Percentiles rank a stretch among this genome's conserved stretches.
Conservation (phyloP, 1,140 invertebrate genomes). For the Brachionus plicatilis region DNA sequence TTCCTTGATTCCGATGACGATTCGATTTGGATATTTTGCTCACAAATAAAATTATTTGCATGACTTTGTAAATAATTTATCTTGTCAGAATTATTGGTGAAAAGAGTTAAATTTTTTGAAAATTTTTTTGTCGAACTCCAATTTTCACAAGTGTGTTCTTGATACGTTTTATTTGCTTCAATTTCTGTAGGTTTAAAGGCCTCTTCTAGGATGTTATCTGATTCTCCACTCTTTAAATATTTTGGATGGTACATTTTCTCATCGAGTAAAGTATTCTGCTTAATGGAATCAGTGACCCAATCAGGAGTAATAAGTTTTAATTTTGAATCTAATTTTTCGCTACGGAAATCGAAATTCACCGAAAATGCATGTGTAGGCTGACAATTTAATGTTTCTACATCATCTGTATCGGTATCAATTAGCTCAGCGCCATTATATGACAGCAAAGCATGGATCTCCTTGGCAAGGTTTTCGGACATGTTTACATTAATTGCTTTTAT, state of each 20-base stretch:
- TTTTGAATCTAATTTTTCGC: neutral
- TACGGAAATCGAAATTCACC: neutral
- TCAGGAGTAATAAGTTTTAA: constrained; percentile 20
- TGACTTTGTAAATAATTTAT: neutral
- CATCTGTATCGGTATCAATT: neutral
- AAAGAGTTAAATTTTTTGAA: constrained; percentile 4
- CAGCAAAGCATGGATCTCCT: neutral
- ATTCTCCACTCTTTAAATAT: neutral
- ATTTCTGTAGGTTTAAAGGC: neutral
- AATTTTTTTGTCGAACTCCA: neutral
- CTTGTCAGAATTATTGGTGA: neutral
- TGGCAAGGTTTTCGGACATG: neutral
- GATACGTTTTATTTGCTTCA: neutral
- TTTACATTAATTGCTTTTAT: constrained; percentile 17
- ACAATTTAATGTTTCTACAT: neutral
- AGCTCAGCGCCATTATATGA: neutral
- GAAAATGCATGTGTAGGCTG: neutral
- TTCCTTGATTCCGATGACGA: neutral
- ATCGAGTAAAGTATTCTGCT: neutral
- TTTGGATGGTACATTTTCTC: constrained; percentile 14
- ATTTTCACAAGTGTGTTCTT: neutral
- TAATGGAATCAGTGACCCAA: neutral
- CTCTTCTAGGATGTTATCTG: neutral
- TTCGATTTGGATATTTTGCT: neutral
- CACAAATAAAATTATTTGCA: neutral